Evolutionary conservation across 2,888 invertebrate species (phyloP).

Genomic region (Alcis repandata): DNA sequence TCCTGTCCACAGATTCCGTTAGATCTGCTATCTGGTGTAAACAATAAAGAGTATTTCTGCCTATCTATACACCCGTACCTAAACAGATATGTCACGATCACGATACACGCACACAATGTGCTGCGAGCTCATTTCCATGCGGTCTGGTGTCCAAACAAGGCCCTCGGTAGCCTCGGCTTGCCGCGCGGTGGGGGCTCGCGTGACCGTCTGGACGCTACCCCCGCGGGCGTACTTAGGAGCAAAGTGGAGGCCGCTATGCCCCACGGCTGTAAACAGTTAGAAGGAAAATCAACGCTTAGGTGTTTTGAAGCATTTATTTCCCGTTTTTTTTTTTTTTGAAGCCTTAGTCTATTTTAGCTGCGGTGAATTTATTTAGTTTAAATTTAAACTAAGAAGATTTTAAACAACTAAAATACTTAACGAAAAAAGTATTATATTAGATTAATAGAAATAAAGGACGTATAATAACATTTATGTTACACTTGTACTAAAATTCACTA

Average conservation of each 20-base stretch:
- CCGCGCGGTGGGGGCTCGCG: conserved; percentile 22
- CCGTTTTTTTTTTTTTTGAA: neutral
- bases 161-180: conserved; percentile 17
- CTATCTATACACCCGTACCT: neutral
- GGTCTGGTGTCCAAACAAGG: conserved; percentile 45
- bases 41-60: no score
- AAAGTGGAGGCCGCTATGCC: neutral
- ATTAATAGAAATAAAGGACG: no score
- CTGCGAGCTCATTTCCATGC: conserved; percentile 43
- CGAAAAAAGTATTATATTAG: no score
- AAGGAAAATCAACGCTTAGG: neutral
- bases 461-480: no score
- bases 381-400: neutral
- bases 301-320: neutral
- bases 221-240: neutral
- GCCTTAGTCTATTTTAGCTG: neutral
- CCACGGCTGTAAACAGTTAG: neutral
- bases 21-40: no score
- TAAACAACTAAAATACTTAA: no score
- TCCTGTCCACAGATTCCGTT: no score
- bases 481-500: no score
- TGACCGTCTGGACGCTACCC: conserved; percentile 29
- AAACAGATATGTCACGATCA: conserved; percentile 40
- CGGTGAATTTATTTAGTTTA: neutral
- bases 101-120: conserved; percentile 36